Evolutionary conservation across 1,140 invertebrate genomes (phyloP).

Genomic region (Lepidurus packardi): DNA sequence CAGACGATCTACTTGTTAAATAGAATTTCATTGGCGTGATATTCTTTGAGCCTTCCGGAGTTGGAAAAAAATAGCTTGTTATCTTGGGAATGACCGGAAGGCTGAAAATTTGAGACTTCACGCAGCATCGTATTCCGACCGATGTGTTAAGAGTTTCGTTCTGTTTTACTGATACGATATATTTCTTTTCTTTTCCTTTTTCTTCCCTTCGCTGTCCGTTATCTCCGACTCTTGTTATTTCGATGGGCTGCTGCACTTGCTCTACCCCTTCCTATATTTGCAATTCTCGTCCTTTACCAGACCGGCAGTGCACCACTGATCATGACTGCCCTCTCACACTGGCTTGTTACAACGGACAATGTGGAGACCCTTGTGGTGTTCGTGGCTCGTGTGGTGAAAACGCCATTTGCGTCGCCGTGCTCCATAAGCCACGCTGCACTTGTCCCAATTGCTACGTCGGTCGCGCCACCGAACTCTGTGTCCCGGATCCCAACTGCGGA

Average conservation of each 20-base stretch:
- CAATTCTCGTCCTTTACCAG: slow-evolving; percentile 49
- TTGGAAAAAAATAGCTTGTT: too few relatives aligned
- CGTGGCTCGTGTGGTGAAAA: slow-evolving; percentile 80
- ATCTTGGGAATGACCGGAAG: too few relatives aligned
- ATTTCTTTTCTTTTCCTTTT: slow-evolving; percentile 36
- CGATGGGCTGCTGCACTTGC: slow-evolving; percentile 25
- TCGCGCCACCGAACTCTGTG: slow-evolving; percentile 66
- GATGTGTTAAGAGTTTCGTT: too few relatives aligned
- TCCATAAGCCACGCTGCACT: slow-evolving; percentile 74
- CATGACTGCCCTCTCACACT: slow-evolving; percentile 83
- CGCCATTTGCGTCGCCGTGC: slow-evolving; percentile 73
- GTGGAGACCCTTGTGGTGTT: slow-evolving; percentile 80
- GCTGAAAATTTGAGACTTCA: too few relatives aligned
- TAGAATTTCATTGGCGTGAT: not conserved
- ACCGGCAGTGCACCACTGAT: slow-evolving; percentile 82
- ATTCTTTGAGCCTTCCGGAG: not conserved
- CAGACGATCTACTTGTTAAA: not conserved
- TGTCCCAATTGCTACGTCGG: slow-evolving; percentile 82
- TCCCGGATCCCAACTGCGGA: slow-evolving; percentile 65
- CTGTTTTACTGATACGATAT: not conserved
- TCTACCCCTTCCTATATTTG: slow-evolving; percentile 36
- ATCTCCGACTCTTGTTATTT: slow-evolving; percentile 32
- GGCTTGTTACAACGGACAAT: slow-evolving; percentile 75
- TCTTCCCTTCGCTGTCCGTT: slow-evolving; percentile 53
- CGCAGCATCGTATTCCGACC: too few relatives aligned